Percentiles rank a stretch among this genome's conserved stretches.
Evolutionary conservation across 2,888 invertebrate genomes (phyloP).

Genomic region (Andrena bucephala): DNA sequence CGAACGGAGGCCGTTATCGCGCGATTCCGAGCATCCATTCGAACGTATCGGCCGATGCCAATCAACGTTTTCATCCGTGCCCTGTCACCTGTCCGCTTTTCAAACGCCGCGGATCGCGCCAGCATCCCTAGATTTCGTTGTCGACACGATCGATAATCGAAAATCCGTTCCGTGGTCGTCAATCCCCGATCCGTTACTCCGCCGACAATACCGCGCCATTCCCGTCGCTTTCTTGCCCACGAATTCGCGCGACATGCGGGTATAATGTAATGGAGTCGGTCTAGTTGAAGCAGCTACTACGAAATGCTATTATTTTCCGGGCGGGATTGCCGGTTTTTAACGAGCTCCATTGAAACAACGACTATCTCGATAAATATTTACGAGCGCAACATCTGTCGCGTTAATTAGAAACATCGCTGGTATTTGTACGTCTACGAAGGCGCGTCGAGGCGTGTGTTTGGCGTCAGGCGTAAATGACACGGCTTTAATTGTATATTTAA

Average conservation of each 20-base stretch:
- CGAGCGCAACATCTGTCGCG: background rate
- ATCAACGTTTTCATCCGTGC: slow-evolving; percentile 65
- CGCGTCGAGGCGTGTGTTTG: background rate
- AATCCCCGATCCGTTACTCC: background rate
- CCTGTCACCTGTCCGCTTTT: slow-evolving; percentile 64
- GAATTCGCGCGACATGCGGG: background rate
- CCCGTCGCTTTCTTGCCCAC: background rate
- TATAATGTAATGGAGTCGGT: background rate
- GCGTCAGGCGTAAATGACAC: background rate
- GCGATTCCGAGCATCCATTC: slow-evolving; percentile 20
- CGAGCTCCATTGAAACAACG: background rate
- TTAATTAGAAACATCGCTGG: slow-evolving; percentile 31
- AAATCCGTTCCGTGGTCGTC: slow-evolving; percentile 31
- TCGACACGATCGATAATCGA: background rate
- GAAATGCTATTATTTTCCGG: background rate
- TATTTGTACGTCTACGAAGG: background rate
- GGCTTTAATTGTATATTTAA: slow-evolving; percentile 44
- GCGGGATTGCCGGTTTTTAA: background rate
- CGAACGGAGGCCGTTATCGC: slow-evolving; percentile 49
- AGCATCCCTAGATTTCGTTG: slow-evolving; percentile 18
- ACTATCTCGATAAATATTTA: slow-evolving; percentile 11
- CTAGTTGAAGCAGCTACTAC: background rate
- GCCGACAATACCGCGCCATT: background rate
- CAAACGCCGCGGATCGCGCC: slow-evolving; percentile 35
- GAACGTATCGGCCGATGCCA: slow-evolving; percentile 58